A percentile compares a stretch with the other conserved stretches of the same genome.
These are phyloP conservation scores for Scaptomyza flava DNA, from an alignment of 2,888 invertebrate genomes.

Conservation along the genomic window DNA sequence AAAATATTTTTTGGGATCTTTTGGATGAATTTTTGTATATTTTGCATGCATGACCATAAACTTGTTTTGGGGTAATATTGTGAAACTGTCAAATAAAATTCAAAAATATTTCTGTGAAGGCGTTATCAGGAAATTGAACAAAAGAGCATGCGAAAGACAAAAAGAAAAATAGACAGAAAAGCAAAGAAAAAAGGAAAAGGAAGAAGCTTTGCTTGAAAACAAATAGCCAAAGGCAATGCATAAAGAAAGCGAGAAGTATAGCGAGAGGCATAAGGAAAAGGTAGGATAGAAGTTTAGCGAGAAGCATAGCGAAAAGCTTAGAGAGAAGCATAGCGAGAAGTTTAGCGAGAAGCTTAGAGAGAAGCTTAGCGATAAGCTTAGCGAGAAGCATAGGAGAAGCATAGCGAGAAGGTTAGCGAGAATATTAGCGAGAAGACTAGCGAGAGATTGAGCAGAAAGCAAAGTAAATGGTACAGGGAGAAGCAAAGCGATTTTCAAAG, in stretches of 20 bases:
- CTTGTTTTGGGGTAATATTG: too few species aligned
- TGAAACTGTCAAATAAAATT: not conserved
- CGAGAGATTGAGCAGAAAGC: not conserved
- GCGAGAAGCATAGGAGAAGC: not conserved
- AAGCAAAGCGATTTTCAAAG: too few species aligned
- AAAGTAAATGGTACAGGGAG: too few species aligned
- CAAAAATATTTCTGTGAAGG: not conserved
- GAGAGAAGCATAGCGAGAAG: not conserved
- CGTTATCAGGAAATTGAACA: not conserved
- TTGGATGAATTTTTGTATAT: constrained; percentile 6
- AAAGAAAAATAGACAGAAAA: not conserved
- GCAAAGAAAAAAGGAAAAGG: not conserved
- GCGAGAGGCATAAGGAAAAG: not conserved
- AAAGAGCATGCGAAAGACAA: not conserved
- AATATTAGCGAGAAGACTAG: not conserved
- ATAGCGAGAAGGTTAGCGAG: not conserved
- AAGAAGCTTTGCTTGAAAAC: not conserved
- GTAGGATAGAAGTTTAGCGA: not conserved
- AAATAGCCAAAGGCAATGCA: not conserved
- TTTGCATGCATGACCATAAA: constrained; percentile 7
- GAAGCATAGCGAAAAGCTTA: not conserved
- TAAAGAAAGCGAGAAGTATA: not conserved
- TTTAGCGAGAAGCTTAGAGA: not conserved
- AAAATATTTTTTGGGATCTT: constrained; percentile 12
- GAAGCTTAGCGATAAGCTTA: not conserved